Conservation (phyloP, 2,888 invertebrate genomes). For the Xanthorhoe designata region DNA sequence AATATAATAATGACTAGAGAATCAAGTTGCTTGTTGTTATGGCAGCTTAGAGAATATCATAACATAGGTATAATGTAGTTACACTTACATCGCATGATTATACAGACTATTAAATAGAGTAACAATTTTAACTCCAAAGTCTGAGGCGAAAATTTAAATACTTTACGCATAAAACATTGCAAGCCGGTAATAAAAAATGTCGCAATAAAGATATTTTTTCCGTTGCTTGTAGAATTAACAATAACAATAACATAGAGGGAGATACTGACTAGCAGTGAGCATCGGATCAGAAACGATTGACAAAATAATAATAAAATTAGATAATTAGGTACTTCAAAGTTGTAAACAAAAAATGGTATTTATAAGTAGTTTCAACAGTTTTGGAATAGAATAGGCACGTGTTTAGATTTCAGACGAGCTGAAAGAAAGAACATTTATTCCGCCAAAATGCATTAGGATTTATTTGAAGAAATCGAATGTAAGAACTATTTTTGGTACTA, state of each 20-base stretch:
- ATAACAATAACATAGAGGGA: slow-evolving; percentile 50
- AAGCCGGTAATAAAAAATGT: slow-evolving; percentile 59
- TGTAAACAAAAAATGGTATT: background rate
- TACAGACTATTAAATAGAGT: slow-evolving; percentile 21
- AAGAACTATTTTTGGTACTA: slow-evolving; percentile 13
- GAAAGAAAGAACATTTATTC: slow-evolving; percentile 9
- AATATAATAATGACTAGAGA: slow-evolving; percentile 67
- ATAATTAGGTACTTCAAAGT: background rate
- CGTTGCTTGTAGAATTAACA: slow-evolving; percentile 63
- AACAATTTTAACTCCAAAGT: slow-evolving; percentile 47
- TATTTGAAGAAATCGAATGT: slow-evolving; percentile 8
- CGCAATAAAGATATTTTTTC: slow-evolving; percentile 56
- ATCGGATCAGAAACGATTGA: background rate
- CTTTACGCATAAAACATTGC: slow-evolving; percentile 52
- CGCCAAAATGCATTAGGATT: slow-evolving; percentile 11
- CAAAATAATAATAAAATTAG: background rate
- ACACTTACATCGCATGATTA: slow-evolving; percentile 11
- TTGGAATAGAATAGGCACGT: background rate
- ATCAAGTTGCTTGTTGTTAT: slow-evolving; percentile 56
- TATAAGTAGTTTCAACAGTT: background rate
- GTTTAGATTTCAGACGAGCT: slow-evolving; percentile 4
- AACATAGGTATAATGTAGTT: slow-evolving; percentile 11
- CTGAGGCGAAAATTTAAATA: slow-evolving; percentile 45
- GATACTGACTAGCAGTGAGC: slow-evolving; percentile 13
- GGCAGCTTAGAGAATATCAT: slow-evolving; percentile 45